phyloP scores from a whole-genome alignment of 2,797 vertebrate genomes.

The Thalassophryne amazonica region DNA sequence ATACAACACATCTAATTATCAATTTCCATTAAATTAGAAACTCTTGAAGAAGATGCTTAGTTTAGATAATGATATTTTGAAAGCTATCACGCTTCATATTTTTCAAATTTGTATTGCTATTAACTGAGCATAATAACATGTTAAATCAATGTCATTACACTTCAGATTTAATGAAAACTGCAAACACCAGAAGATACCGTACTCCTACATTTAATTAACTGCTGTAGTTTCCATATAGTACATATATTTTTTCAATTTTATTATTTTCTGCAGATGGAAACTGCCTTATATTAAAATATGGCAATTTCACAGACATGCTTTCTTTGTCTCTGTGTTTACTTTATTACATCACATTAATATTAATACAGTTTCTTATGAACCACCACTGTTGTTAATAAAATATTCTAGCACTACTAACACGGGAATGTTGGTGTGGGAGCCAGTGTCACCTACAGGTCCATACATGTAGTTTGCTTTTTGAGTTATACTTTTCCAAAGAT shows the following conservation, averaged over 20 bases:
- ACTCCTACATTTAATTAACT: slow-evolving; percentile 54
- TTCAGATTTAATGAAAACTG: slow-evolving; percentile 47
- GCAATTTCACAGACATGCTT: slow-evolving; percentile 15
- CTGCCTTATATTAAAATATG: slow-evolving; percentile 28
- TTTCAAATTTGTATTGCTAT: slow-evolving; percentile 50
- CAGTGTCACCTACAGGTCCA: no score
- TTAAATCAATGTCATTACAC: slow-evolving; percentile 46
- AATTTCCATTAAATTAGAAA: slow-evolving; percentile 27
- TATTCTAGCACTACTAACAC: neutral
- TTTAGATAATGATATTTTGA: slow-evolving; percentile 30
- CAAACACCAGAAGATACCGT: no score
- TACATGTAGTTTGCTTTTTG: no score
- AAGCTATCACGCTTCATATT: slow-evolving; percentile 32
- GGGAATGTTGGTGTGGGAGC: no score
- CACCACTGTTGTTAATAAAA: neutral
- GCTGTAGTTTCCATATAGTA: slow-evolving; percentile 20
- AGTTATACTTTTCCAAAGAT: no score
- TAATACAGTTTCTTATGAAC: slow-evolving; percentile 8
- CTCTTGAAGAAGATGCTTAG: slow-evolving; percentile 19
- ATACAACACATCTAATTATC: slow-evolving; percentile 30
- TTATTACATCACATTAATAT: slow-evolving; percentile 7
- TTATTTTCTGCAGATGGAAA: slow-evolving; percentile 37
- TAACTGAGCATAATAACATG: slow-evolving; percentile 32
- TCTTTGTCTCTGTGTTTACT: neutral
- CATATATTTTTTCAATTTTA: slow-evolving; percentile 45